Conservation (phyloP, 2,113 vertebrate genomes). For the Erythrocercus mccallii region DNA sequence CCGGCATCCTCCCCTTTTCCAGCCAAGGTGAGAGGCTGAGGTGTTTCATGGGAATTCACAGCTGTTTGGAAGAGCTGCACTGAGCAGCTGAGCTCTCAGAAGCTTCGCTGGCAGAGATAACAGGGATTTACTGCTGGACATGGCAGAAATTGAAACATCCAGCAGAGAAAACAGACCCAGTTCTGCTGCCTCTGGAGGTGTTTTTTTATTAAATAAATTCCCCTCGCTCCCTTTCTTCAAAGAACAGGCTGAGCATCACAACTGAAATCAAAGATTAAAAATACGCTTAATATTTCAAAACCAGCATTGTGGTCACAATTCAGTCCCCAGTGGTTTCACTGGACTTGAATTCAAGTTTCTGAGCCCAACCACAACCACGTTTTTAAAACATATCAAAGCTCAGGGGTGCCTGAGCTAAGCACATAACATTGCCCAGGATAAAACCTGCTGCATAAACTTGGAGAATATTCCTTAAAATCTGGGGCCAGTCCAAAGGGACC, state of each 20-base stretch:
- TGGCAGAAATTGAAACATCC: neutral
- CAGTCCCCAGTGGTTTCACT: neutral
- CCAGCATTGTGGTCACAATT: neutral
- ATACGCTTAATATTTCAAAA: neutral
- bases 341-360: neutral
- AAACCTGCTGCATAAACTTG: neutral
- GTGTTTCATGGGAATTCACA: neutral
- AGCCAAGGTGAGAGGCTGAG: neutral
- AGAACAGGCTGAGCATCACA: neutral
- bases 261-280: neutral
- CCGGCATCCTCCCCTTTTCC: neutral
- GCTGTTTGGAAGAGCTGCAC: neutral
- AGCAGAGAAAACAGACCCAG: neutral
- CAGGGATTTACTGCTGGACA: neutral
- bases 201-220: neutral
- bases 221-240: neutral
- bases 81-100: neutral
- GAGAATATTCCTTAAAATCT: neutral
- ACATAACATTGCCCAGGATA: fast-evolving
- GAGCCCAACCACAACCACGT: fast-evolving
- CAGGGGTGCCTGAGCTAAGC: neutral
- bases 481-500: neutral
- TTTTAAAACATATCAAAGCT: neutral
- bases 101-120: neutral
- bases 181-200: neutral